These are phyloP conservation scores for Megaustenia siamemsis DNA, from an alignment of 2,888 invertebrate genomes.

Conservation along the genomic window DNA sequence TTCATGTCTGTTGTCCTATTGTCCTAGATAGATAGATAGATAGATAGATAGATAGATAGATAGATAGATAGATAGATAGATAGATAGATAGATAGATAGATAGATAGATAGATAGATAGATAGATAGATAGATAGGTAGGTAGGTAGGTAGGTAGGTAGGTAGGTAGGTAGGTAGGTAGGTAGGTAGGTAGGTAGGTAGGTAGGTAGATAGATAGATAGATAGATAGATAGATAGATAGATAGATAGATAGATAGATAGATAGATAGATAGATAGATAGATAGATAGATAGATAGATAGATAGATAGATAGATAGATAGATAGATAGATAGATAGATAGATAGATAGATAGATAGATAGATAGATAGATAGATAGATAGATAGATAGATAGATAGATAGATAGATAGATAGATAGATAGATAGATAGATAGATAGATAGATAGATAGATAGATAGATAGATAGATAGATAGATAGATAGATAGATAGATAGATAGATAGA, in stretches of 20 bases:
- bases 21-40: slow-evolving; percentile 2
- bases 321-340: background rate
- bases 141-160: slow-evolving; percentile 6
- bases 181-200: background rate
- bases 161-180: background rate
- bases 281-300: background rate
- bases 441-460: background rate
- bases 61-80: slow-evolving; percentile 22
- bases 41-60: slow-evolving; percentile 22
- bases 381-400: background rate
- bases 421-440: background rate
- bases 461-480: background rate
- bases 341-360: background rate
- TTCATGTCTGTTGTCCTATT: background rate
- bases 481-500: background rate
- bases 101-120: slow-evolving; percentile 22
- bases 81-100: slow-evolving; percentile 22
- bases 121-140: slow-evolving; percentile 16
- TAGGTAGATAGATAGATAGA: slow-evolving; percentile 5
- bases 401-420: background rate
- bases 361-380: background rate
- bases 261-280: background rate
- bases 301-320: background rate
- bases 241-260: slow-evolving; percentile 12
- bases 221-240: slow-evolving; percentile 11